These are phyloP conservation scores for Xyrichtys novacula DNA, from an alignment of 2,797 vertebrate genomes.

Conservation along the genomic window DNA sequence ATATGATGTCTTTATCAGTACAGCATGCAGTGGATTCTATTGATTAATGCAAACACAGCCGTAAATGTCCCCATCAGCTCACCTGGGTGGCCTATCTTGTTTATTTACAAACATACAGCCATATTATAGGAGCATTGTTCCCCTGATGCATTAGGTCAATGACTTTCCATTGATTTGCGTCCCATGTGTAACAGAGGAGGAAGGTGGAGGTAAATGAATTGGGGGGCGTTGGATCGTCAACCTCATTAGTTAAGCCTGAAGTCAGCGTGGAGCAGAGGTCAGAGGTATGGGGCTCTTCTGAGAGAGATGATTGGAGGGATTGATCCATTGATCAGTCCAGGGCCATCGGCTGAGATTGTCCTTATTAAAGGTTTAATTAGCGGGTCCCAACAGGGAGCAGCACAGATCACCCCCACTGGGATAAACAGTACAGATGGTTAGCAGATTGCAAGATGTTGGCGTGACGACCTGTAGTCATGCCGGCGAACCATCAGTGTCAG, in stretches of 20 bases:
- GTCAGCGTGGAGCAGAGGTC: constrained; percentile 63
- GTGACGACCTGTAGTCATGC: constrained; percentile 47
- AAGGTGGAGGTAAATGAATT: constrained; percentile 75
- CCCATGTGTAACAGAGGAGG: constrained; percentile 45
- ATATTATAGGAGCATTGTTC: constrained; percentile 51
- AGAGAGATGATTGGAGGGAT: constrained; percentile 78
- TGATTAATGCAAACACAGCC: constrained; percentile 56
- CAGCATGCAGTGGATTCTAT: constrained; percentile 62
- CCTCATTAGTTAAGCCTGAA: constrained; percentile 73
- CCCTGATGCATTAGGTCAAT: constrained; percentile 68
- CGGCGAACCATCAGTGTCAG: constrained; percentile 64
- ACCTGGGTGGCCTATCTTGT: constrained; percentile 42
- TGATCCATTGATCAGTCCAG: constrained; percentile 79
- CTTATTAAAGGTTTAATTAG: constrained; percentile 79
- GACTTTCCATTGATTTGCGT: constrained; percentile 75
- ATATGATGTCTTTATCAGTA: constrained; percentile 59
- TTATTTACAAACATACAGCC: constrained; percentile 60
- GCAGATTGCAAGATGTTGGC: constrained; percentile 70
- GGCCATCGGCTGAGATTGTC: constrained; percentile 65
- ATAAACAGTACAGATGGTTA: constrained; percentile 68
- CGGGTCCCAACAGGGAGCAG: constrained; percentile 52
- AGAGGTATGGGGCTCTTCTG: constrained; percentile 55
- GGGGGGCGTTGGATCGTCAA: constrained; percentile 58
- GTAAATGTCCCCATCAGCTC: constrained; percentile 48
- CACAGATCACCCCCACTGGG: constrained; percentile 39